Evolutionary conservation across 2,888 invertebrate genomes (phyloP).

Genomic region (Loripinus fragilis): DNA sequence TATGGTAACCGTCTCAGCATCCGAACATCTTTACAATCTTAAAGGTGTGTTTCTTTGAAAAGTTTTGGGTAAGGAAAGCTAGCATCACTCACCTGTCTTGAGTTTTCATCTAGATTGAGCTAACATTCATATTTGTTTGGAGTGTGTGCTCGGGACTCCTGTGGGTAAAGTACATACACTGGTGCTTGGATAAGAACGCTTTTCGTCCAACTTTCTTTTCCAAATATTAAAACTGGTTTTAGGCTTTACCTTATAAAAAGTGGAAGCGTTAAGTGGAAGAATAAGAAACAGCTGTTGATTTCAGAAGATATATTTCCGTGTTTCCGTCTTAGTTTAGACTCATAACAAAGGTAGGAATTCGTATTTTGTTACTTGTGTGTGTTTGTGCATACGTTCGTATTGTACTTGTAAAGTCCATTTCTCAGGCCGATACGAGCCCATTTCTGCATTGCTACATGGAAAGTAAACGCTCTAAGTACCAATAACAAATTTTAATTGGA

Average conservation of each 20-base stretch:
- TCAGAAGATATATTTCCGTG: not conserved
- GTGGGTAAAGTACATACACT: not conserved
- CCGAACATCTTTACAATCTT: slow-evolving; percentile 48
- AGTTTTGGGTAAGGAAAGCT: slow-evolving; percentile 52
- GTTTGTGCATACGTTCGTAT: no score
- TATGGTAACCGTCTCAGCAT: slow-evolving; percentile 54
- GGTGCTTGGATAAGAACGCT: not conserved
- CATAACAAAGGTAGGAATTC: slow-evolving; percentile 6
- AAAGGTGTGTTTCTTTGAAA: slow-evolving; percentile 53
- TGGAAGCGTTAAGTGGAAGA: slow-evolving; percentile 2
- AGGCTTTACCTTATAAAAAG: not conserved
- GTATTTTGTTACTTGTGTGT: not conserved
- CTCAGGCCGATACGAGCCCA: no score
- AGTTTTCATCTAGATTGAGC: slow-evolving; percentile 4
- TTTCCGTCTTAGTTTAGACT: not conserved
- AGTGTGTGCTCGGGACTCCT: not conserved
- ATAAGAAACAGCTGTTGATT: slow-evolving; percentile 6
- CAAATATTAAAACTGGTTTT: not conserved
- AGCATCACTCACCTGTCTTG: slow-evolving; percentile 7
- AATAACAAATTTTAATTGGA: no score
- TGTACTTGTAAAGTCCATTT: no score
- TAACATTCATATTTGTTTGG: slow-evolving; percentile 9
- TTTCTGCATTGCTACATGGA: no score
- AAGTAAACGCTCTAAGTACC: no score
- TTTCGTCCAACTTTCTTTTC: not conserved